A percentile compares a stretch with the other conserved stretches of the same genome.
These are phyloP conservation scores for Suricata suricatta DNA, from an alignment of 2,113 vertebrate genomes.

Conservation along the genomic window DNA sequence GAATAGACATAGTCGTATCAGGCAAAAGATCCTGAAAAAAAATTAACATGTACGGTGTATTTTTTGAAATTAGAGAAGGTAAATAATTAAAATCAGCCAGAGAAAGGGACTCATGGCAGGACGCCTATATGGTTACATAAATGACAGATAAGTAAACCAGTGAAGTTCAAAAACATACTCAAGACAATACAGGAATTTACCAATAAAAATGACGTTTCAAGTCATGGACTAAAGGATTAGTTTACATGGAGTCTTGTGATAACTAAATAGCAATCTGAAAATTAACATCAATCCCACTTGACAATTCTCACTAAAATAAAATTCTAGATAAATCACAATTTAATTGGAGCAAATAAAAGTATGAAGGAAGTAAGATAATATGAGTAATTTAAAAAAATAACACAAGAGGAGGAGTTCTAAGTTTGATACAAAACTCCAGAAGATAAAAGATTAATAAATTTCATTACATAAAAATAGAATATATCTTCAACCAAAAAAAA, in stretches of 20 bases:
- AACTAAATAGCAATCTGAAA: neutral
- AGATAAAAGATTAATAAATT: neutral
- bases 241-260: neutral
- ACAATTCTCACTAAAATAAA: neutral
- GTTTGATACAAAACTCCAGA: neutral
- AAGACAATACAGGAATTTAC: neutral
- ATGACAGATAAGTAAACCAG: too few relatives aligned
- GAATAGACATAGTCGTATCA: neutral
- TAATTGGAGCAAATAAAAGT: neutral
- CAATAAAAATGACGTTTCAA: neutral
- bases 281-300: neutral
- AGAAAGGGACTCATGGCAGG: rapidly evolving
- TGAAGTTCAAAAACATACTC: neutral
- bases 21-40: neutral
- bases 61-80: neutral
- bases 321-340: neutral
- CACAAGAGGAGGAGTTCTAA: neutral
- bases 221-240: neutral
- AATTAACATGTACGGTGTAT: rapidly evolving
- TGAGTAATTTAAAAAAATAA: neutral
- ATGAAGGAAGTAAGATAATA: neutral
- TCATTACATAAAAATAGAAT: neutral
- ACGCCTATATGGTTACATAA: rapidly evolving
- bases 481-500: neutral
- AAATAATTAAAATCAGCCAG: neutral